phyloP scores from a whole-genome alignment of 2,888 invertebrate species.

The Coleophora deauratella region DNA sequence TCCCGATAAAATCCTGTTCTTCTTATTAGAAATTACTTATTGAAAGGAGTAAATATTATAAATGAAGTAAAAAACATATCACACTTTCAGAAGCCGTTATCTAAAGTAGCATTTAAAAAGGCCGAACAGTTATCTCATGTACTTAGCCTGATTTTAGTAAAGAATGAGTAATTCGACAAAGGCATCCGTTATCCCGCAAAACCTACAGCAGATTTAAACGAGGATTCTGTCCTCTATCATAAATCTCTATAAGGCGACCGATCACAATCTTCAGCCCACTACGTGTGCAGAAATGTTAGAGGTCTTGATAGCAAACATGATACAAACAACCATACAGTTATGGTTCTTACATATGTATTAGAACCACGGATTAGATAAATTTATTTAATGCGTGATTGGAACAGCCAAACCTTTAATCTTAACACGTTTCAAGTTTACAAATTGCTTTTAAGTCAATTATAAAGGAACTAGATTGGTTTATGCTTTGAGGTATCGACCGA shows the following conservation, averaged over 20 bases:
- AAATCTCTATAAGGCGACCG: constrained; percentile 21
- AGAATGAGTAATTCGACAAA: constrained; percentile 23
- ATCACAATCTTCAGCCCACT: constrained; percentile 36
- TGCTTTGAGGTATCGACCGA: background rate
- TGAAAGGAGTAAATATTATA: too few relatives aligned
- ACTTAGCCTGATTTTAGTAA: too few relatives aligned
- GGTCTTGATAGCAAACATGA: background rate
- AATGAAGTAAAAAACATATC: too few relatives aligned
- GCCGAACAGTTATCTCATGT: constrained; percentile 2
- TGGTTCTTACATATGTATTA: constrained; percentile 17
- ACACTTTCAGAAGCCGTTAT: too few relatives aligned
- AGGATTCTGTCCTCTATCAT: constrained; percentile 15
- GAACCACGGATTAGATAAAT: too few relatives aligned
- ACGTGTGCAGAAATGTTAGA: constrained; percentile 38
- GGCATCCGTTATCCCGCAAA: constrained; percentile 31
- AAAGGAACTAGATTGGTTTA: background rate
- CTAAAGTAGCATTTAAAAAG: too few relatives aligned
- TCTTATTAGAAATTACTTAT: too few relatives aligned
- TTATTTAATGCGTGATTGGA: too few relatives aligned
- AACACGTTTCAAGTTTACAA: constrained; percentile 18
- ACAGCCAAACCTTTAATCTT: constrained; percentile 27
- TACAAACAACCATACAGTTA: background rate
- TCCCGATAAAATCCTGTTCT: too few relatives aligned
- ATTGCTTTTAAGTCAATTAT: constrained; percentile 33
- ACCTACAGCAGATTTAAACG: constrained; percentile 20